Base-by-base conservation (phyloP, 1,140 invertebrate species). In the Drosophila teissieri region DNA sequence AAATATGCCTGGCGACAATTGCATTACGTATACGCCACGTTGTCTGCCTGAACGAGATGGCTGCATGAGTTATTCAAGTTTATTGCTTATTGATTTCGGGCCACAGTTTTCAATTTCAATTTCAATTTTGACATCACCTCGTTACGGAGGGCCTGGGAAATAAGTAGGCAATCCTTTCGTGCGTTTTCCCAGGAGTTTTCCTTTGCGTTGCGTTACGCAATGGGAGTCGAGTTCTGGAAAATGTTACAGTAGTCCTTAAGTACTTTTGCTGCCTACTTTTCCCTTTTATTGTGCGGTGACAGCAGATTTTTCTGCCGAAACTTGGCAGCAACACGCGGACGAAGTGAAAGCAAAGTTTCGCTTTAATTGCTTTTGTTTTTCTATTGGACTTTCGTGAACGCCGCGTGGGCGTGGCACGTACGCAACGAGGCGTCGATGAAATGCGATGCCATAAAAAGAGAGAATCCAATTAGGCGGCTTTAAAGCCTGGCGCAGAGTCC, bases 351-450 rank as follows among this genome's bases (percentile, higher is more conserved):
- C 45, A 76, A 75, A 75, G 73, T 89, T 68, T 44, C 14, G 46
- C 77, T 89, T 84, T 89, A 89, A 89, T 89, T 89, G 79, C 84
- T 80, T 83, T 77, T 78, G 52, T 78, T 72, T 78, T 49, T 58
- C 68, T 73, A 37, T 56, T 56, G 51, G 60, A 57, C 52, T 64
- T 53, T 58, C 55, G 39, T 40, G 37, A 19, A 19, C 3, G 22
- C 37, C 31, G 31, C 37, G 15, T 56, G 70, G 70, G 73, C 61
- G 61, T 75, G 72, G 61, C 53, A 73, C 52, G 67, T 73, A 39
- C 37, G 37, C 37, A 39, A 27, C 67, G 46, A 31, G 67, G 57
- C 52, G 72, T 74, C 67, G 36, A 57, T 70, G 67, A 70, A 70
- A 70, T 70, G 64, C 67, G 67, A 70, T 70, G 64, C 67, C 64